These are phyloP conservation scores for Tyto alba DNA, from an alignment of 2,113 vertebrate genomes.

Conservation along the genomic window DNA sequence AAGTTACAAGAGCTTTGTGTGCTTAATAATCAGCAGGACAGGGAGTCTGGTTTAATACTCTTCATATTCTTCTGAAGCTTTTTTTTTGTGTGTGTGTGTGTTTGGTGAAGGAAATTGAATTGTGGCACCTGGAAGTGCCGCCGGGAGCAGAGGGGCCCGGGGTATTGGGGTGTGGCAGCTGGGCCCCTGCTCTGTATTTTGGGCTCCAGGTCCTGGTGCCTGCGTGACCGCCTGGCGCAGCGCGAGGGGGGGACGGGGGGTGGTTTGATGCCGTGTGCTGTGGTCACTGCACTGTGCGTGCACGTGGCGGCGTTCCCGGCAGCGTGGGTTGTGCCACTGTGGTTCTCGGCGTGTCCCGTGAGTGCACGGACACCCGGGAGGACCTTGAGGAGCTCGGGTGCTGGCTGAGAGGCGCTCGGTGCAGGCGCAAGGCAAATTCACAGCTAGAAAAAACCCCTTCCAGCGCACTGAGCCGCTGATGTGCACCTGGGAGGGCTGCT, in stretches of 20 bases:
- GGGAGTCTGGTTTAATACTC: not conserved
- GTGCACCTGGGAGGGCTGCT: not conserved
- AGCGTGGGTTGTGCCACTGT: accelerated
- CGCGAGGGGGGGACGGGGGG: accelerated
- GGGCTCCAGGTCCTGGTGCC: not conserved
- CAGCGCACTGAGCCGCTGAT: accelerated
- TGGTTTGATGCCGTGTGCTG: not conserved
- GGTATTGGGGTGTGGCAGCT: accelerated
- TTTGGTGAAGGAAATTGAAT: not conserved
- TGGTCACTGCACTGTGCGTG: not conserved
- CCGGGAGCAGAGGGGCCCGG: not conserved
- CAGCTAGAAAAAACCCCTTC: not conserved
- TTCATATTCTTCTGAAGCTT: not conserved
- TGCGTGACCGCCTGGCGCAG: accelerated
- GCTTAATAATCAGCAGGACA: not conserved
- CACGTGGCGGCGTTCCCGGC: accelerated
- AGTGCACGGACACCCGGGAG: not conserved
- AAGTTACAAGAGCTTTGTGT: not conserved
- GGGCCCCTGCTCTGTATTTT: accelerated
- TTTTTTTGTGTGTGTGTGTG: no score
- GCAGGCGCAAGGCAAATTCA: not conserved
- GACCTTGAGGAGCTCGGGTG: not conserved
- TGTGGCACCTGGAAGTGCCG: accelerated
- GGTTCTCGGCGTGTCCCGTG: accelerated
- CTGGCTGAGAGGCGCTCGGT: not conserved